phyloP scores from a whole-genome alignment of 2,888 invertebrate species.

The Baronia brevicornis region DNA sequence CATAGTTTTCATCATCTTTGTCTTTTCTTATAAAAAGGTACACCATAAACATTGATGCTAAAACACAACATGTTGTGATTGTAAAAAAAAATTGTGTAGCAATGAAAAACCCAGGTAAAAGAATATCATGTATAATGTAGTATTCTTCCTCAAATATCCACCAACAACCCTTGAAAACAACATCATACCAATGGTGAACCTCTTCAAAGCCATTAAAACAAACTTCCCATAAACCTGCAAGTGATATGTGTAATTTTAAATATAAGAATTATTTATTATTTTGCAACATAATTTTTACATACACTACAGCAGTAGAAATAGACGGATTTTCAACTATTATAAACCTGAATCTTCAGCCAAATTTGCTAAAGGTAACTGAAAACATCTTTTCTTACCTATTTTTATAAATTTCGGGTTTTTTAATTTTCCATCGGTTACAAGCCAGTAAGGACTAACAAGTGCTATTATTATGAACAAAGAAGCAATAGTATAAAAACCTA shows the following conservation, averaged over 20 bases:
- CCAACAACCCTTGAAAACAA: constrained; percentile 90
- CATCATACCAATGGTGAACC: constrained; percentile 89
- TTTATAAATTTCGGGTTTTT: constrained; percentile 85
- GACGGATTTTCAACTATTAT: no score
- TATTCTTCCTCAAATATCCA: constrained; percentile 99
- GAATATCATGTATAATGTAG: constrained; percentile 92
- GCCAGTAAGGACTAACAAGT: constrained; percentile 92
- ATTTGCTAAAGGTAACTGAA: no score
- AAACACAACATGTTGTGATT: constrained; percentile 86
- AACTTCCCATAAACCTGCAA: constrained; percentile 93
- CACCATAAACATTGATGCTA: constrained; percentile 84
- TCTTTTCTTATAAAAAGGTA: constrained; percentile 84
- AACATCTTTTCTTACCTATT: constrained; percentile 85
- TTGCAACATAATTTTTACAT: no score
- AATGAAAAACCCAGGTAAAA: constrained; percentile 93
- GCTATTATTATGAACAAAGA: constrained; percentile 85
- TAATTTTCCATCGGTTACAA: constrained; percentile 87
- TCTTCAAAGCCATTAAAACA: constrained; percentile 94
- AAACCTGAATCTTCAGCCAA: no score
- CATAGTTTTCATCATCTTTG: constrained; percentile 84
- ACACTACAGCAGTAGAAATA: no score
- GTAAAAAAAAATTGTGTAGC: constrained; percentile 96
- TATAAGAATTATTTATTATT: no score
- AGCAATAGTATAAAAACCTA: constrained; percentile 78
- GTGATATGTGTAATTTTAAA: no score